Conservation (phyloP, 1,140 invertebrate species). For the Trachelipus rathkii region DNA sequence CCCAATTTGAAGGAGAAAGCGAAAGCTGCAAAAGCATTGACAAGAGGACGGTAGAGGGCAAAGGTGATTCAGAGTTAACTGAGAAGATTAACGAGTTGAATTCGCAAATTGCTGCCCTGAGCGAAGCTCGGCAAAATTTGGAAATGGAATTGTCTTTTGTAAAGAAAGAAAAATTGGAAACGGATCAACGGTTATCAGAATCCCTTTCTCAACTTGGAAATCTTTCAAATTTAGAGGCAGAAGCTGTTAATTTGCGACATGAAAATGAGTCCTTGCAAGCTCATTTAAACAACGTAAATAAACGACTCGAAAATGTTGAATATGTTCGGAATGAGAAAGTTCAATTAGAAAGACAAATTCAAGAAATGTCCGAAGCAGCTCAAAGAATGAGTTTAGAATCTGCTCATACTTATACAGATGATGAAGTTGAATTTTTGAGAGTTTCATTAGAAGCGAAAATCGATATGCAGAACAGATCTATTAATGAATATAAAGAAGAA, state of each 20-base stretch:
- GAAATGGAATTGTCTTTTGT: constrained; percentile 30
- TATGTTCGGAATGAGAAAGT: not conserved
- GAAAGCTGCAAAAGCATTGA: not conserved
- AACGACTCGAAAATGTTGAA: not conserved
- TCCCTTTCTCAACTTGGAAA: constrained; percentile 26
- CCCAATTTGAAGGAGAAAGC: constrained; percentile 14
- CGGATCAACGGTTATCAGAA: constrained; percentile 21
- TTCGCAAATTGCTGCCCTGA: constrained; percentile 31
- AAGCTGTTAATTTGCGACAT: constrained; percentile 21
- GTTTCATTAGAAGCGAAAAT: constrained; percentile 30
- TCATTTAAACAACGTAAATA: not conserved
- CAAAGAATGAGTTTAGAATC: constrained; percentile 26
- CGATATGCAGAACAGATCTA: constrained; percentile 22
- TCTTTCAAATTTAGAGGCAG: constrained; percentile 30
- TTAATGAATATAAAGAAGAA: constrained; percentile 21
- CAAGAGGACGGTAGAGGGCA: not conserved
- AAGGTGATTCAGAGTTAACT: constrained; percentile 1
- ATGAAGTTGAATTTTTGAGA: constrained; percentile 19
- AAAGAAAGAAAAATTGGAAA: constrained; percentile 18
- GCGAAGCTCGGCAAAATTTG: constrained; percentile 31
- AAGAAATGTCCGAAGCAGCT: not conserved
- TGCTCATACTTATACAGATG: not conserved
- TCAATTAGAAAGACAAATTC: not conserved
- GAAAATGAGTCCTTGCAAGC: not conserved
- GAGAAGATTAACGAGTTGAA: constrained; percentile 27